These are phyloP conservation scores for Stigmatopora nigra DNA, from an alignment of 2,113 vertebrate species.

Conservation along the genomic window DNA sequence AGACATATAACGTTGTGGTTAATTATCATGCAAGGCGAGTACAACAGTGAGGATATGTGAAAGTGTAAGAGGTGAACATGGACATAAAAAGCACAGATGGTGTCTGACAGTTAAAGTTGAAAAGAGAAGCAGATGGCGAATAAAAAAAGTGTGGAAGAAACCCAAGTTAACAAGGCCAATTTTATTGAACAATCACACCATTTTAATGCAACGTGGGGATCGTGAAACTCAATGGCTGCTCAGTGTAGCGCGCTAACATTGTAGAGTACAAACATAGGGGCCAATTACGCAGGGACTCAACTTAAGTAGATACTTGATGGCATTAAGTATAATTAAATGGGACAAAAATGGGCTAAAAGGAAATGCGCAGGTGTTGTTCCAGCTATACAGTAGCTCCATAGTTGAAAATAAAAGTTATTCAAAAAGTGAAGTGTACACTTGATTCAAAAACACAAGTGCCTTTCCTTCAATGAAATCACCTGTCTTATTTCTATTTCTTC, in stretches of 20 bases:
- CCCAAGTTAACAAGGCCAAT: constrained; percentile 19
- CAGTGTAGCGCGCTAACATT: constrained; percentile 15
- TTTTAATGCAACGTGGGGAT: constrained; percentile 22
- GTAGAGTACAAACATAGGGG: constrained; percentile 20
- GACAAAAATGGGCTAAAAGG: neutral
- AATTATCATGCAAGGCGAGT: neutral
- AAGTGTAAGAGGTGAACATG: constrained; percentile 1
- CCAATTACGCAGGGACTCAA: constrained; percentile 8
- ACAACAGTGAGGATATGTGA: neutral
- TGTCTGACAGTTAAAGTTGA: constrained; percentile 8
- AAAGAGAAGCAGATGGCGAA: constrained; percentile 21
- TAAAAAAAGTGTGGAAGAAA: constrained; percentile 18
- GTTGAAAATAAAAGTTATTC: neutral
- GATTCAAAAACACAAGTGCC: neutral
- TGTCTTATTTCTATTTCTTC: neutral
- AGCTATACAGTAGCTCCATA: neutral
- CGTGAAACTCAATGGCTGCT: constrained; percentile 21
- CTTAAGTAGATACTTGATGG: neutral
- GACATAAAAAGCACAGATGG: constrained; percentile 18
- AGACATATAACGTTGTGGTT: neutral
- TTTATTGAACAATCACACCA: constrained; percentile 29
- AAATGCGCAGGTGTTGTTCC: neutral
- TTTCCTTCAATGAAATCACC: neutral
- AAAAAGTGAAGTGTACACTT: neutral
- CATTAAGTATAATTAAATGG: neutral